A percentile compares a stretch with the other conserved stretches of the same genome.
These are phyloP conservation scores for Leptura quadrifasciata DNA, from an alignment of 2,888 invertebrate species.

Conservation along the genomic window DNA sequence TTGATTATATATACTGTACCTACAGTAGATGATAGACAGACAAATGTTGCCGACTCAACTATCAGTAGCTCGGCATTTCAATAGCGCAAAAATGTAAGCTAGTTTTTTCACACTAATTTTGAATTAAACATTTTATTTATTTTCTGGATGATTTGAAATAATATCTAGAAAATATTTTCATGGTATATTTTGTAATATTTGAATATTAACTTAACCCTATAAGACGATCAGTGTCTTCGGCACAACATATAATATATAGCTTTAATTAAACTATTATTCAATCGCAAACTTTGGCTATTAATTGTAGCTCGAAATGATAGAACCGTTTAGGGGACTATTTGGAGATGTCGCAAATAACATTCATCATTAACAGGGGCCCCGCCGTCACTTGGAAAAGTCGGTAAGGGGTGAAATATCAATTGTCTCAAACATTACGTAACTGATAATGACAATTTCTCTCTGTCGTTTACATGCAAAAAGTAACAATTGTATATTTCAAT, in stretches of 20 bases:
- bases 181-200: too few species aligned
- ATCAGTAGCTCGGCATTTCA: too few species aligned
- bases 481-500: too few species aligned
- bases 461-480: too few species aligned
- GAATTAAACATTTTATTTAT: too few species aligned
- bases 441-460: not conserved
- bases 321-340: slow-evolving; percentile 15
- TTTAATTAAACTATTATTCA: slow-evolving; percentile 25
- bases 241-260: slow-evolving; percentile 22
- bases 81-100: too few species aligned
- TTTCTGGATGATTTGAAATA: too few species aligned
- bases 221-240: not conserved
- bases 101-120: too few species aligned
- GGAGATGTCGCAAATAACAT: slow-evolving; percentile 22
- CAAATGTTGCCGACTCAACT: too few species aligned
- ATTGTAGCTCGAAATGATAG: slow-evolving; percentile 15
- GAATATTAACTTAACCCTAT: not conserved
- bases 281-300: slow-evolving; percentile 22
- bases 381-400: not conserved
- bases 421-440: not conserved
- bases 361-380: slow-evolving; percentile 5
- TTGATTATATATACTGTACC: too few species aligned
- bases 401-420: not conserved
- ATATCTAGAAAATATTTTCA: too few species aligned
- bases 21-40: too few species aligned